These are phyloP conservation scores for Ifrita kowaldi DNA, from an alignment of 2,113 vertebrate species.

Conservation along the genomic window DNA sequence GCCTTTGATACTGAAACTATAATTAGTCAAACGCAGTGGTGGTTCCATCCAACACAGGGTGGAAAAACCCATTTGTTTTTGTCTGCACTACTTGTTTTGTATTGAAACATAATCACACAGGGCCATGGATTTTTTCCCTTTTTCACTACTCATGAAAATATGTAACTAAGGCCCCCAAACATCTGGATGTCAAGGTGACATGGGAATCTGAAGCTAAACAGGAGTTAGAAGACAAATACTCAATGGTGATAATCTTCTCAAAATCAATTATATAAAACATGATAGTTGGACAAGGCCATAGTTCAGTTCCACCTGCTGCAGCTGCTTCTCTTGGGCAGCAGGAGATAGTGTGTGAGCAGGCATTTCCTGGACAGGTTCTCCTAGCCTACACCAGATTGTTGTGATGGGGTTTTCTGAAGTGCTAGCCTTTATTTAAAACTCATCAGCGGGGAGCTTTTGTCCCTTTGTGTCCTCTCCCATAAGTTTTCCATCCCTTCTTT, in stretches of 20 bases:
- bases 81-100: neutral
- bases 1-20: neutral
- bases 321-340: rapidly evolving
- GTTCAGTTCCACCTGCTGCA: neutral
- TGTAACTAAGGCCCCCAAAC: neutral
- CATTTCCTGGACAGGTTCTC: neutral
- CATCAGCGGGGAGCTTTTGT: neutral
- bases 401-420: neutral
- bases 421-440: neutral
- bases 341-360: neutral
- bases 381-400: neutral
- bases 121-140: neutral
- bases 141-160: neutral
- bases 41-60: neutral
- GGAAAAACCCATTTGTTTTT: neutral
- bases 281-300: neutral
- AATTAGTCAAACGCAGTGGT: neutral
- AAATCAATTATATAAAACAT: neutral
- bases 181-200: neutral
- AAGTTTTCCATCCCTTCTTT: neutral
- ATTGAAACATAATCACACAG: neutral
- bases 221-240: neutral
- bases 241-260: neutral
- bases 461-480: neutral
- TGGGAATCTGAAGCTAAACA: neutral